Evolutionary conservation across 2,113 vertebrate genomes (phyloP).

Genomic region (Oncorhynchus gorbuscha): DNA sequence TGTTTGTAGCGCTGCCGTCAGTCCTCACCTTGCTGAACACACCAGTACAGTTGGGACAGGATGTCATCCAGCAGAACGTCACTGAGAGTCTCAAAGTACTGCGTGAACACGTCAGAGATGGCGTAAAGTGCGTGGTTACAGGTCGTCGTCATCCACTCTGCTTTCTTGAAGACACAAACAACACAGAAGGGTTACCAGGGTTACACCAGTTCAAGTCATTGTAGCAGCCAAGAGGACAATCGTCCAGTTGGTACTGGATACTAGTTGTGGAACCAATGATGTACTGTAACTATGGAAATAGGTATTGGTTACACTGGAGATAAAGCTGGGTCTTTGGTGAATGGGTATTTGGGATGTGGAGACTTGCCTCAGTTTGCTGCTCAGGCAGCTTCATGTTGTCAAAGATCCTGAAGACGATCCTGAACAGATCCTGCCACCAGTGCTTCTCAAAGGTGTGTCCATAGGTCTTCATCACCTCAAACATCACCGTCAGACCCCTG

Average conservation of each 20-base stretch:
- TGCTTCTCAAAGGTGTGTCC: conserved; percentile 97
- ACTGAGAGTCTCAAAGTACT: conserved; percentile 95
- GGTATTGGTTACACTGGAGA: no score
- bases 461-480: conserved; percentile 99
- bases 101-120: conserved; percentile 97
- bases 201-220: neutral
- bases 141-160: conserved; percentile 99
- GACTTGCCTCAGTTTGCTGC: conserved; percentile 91
- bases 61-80: conserved; percentile 95
- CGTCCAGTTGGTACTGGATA: no score
- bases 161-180: conserved; percentile 80
- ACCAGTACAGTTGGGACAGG: conserved; percentile 97
- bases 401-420: conserved; percentile 99
- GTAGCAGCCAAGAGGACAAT: no score
- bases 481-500: conserved; percentile 98
- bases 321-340: no score
- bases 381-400: conserved; percentile 99
- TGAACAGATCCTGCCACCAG: conserved; percentile 99
- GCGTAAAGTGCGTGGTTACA: conserved; percentile 99
- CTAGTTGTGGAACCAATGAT: no score
- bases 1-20: no score
- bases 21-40: conserved; percentile 96
- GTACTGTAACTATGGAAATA: no score
- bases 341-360: no score
- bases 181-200: conserved; percentile 5